Conservation (phyloP, 2,888 invertebrate genomes). For the Cremastinae sp. region DNA sequence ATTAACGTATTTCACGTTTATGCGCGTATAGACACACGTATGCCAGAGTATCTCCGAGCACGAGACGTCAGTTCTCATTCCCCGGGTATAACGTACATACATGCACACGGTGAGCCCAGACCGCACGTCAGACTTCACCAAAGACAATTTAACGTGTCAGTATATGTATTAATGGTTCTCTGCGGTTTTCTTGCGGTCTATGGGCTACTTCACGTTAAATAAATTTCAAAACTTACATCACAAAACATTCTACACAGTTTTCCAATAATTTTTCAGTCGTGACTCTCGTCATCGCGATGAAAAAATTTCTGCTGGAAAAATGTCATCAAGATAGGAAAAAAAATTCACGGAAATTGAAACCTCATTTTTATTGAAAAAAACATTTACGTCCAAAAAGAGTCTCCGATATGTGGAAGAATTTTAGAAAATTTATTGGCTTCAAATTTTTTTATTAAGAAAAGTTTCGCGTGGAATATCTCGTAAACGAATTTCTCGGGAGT, state of each 20-base stretch:
- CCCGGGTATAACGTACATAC: slow-evolving; percentile 8
- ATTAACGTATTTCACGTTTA: slow-evolving; percentile 64
- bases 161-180: slow-evolving; percentile 50
- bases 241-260: background rate
- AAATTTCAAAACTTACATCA: slow-evolving; percentile 4
- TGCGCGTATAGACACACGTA: background rate
- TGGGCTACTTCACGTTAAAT: slow-evolving; percentile 19
- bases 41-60: slow-evolving; percentile 31
- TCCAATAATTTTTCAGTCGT: background rate
- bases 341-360: too few species aligned
- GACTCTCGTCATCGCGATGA: too few species aligned
- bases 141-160: slow-evolving; percentile 48
- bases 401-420: too few species aligned
- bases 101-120: slow-evolving; percentile 24
- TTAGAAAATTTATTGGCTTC: too few species aligned
- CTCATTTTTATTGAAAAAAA: too few species aligned
- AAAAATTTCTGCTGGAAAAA: too few species aligned
- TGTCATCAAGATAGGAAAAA: too few species aligned
- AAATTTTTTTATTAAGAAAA: too few species aligned
- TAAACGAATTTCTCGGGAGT: slow-evolving; percentile 9
- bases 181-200: slow-evolving; percentile 44
- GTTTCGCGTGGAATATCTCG: background rate
- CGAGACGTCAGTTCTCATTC: slow-evolving; percentile 40
- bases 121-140: slow-evolving; percentile 36
- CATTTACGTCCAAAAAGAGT: too few species aligned